Conservation (phyloP, 2,888 invertebrate species). For the Heliconius sara region DNA sequence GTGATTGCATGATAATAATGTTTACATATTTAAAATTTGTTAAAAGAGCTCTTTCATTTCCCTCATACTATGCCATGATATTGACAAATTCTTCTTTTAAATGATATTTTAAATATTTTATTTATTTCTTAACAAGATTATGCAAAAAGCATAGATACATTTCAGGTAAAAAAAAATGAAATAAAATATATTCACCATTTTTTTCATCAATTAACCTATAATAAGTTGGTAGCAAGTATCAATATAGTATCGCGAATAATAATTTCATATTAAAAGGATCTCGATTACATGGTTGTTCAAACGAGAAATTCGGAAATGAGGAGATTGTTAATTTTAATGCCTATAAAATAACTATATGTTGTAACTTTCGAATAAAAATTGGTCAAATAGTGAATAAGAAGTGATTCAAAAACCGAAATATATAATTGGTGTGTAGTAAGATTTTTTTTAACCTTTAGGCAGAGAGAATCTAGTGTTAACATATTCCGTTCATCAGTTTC, state of each 20-base stretch:
- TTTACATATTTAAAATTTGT: too few relatives aligned
- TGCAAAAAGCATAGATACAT: too few relatives aligned
- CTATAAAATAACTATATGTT: not conserved
- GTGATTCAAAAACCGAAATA: not conserved
- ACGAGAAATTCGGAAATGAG: not conserved
- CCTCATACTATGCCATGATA: too few relatives aligned
- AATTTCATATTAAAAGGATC: constrained; percentile 13
- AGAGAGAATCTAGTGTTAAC: not conserved
- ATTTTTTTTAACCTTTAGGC: not conserved
- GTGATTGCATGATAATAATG: too few relatives aligned
- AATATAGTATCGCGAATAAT: not conserved
- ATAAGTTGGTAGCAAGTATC: not conserved
- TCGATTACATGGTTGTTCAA: not conserved
- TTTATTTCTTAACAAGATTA: too few relatives aligned
- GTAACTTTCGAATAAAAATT: too few relatives aligned
- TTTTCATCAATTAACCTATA: not conserved
- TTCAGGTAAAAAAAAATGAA: too few relatives aligned
- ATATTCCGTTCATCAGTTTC: too few relatives aligned
- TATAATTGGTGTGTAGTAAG: not conserved
- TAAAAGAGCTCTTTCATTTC: too few relatives aligned
- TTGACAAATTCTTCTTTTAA: too few relatives aligned
- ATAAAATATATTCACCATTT: not conserved
- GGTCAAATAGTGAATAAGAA: too few relatives aligned
- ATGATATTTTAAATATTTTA: too few relatives aligned
- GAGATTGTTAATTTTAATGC: not conserved